A percentile compares a stretch with the other conserved stretches of the same genome.
Evolutionary conservation across 2,888 invertebrate species (phyloP).

Genomic region (Parnassius smintheus): DNA sequence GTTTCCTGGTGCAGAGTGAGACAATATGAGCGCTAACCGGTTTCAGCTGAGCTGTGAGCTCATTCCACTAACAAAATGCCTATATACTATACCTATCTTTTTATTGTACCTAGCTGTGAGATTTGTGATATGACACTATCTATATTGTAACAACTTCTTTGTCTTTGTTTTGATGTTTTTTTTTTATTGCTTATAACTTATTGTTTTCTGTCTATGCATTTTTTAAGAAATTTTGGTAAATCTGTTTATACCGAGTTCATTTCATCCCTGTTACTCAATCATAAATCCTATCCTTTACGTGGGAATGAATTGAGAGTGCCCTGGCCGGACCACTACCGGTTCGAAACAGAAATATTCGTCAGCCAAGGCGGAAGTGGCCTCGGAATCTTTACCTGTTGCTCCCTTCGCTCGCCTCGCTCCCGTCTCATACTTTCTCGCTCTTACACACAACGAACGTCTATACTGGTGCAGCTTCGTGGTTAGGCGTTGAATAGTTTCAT

Average conservation of each 20-base stretch:
- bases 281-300: conserved; percentile 24
- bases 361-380: conserved; percentile 82
- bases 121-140: neutral
- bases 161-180: too few relatives aligned
- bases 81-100: conserved; percentile 12
- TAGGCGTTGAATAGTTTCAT: conserved; percentile 35
- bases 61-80: conserved; percentile 43
- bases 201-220: too few relatives aligned
- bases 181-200: too few relatives aligned
- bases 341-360: conserved; percentile 81
- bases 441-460: conserved; percentile 43
- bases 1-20: conserved; percentile 76
- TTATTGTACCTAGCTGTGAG: conserved; percentile 28
- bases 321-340: conserved; percentile 81
- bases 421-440: conserved; percentile 59
- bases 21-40: conserved; percentile 75
- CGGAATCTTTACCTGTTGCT: conserved; percentile 82
- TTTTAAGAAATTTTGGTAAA: too few relatives aligned
- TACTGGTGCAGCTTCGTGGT: conserved; percentile 50
- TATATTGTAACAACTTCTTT: too few relatives aligned
- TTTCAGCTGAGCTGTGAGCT: conserved; percentile 69
- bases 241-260: neutral
- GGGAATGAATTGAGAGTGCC: conserved; percentile 50
- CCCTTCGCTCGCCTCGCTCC: conserved; percentile 73
- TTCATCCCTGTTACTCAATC: conserved; percentile 5